Percentiles rank a stretch among this genome's conserved stretches.
Conservation (phyloP, 2,113 vertebrate species). For the Bagarius yarrelli region DNA sequence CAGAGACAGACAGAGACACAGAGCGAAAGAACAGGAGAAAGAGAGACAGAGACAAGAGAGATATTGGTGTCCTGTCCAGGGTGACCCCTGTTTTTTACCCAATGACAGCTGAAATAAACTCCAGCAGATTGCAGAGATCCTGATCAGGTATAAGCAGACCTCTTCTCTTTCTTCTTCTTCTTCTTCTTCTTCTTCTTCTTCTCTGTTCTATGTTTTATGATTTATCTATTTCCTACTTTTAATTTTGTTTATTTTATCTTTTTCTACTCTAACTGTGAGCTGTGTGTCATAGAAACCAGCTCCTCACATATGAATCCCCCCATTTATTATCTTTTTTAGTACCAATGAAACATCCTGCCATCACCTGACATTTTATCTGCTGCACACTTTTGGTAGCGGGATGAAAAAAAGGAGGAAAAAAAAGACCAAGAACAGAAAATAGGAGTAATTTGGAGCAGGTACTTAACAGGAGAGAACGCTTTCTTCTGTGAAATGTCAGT, state of each 20-base stretch:
- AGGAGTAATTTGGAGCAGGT: slow-evolving; percentile 34
- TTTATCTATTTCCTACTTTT: neutral
- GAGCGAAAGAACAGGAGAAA: too few relatives aligned
- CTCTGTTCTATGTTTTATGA: neutral
- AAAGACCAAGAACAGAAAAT: neutral
- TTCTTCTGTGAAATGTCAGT: slow-evolving; percentile 41
- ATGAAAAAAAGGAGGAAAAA: neutral
- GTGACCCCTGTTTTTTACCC: neutral
- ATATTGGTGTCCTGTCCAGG: neutral
- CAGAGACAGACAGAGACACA: too few relatives aligned
- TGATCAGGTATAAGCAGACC: too few relatives aligned
- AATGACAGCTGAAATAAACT: too few relatives aligned
- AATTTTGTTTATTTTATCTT: neutral
- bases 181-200: too few relatives aligned
- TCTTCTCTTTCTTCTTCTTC: too few relatives aligned
- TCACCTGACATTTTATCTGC: neutral
- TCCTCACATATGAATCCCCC: neutral
- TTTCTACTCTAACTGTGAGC: neutral
- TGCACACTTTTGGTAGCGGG: neutral
- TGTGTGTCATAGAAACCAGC: neutral
- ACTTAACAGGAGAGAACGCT: slow-evolving; percentile 32
- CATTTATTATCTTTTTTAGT: neutral
- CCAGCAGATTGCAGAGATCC: too few relatives aligned
- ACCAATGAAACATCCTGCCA: neutral
- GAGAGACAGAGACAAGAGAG: too few relatives aligned